These are phyloP conservation scores for Melolontha melolontha DNA, from an alignment of 2,888 invertebrate species.

Conservation along the genomic window DNA sequence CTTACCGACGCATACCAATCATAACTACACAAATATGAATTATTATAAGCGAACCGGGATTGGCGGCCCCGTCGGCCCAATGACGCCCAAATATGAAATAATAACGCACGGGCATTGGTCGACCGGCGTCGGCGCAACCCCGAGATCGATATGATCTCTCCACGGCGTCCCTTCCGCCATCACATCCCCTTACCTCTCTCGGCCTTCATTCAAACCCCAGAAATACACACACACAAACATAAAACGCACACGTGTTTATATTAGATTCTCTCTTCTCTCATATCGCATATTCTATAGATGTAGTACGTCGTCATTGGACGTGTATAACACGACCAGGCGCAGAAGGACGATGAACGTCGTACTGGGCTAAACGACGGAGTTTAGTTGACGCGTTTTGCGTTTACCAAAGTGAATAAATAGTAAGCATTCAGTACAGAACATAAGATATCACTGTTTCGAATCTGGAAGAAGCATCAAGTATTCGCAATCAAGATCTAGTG, in stretches of 20 bases:
- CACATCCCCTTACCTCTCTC: slow-evolving; percentile 6
- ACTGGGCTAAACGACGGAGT: no score
- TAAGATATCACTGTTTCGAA: no score
- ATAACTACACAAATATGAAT: slow-evolving; percentile 58
- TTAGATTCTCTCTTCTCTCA: no score
- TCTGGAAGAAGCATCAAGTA: no score
- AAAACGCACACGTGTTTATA: background rate
- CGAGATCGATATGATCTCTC: slow-evolving; percentile 58
- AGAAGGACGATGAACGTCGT: slow-evolving; percentile 45
- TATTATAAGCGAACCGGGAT: slow-evolving; percentile 59
- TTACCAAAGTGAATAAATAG: no score
- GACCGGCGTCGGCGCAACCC: slow-evolving; percentile 63
- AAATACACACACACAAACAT: slow-evolving; percentile 50
- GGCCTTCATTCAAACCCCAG: slow-evolving; percentile 16
- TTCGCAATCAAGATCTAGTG: no score
- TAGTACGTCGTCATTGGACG: slow-evolving; percentile 62
- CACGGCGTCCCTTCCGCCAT: slow-evolving; percentile 40
- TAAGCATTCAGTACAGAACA: no score
- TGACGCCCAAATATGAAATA: slow-evolving; percentile 74
- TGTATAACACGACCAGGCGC: slow-evolving; percentile 56
- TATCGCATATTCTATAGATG: slow-evolving; percentile 22
- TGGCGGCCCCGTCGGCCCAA: slow-evolving; percentile 67
- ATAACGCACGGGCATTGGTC: slow-evolving; percentile 72
- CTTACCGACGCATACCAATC: slow-evolving; percentile 57
- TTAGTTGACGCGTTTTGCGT: no score